phyloP scores from a whole-genome alignment of 2,797 vertebrate genomes.

The Harpagifer antarcticus region DNA sequence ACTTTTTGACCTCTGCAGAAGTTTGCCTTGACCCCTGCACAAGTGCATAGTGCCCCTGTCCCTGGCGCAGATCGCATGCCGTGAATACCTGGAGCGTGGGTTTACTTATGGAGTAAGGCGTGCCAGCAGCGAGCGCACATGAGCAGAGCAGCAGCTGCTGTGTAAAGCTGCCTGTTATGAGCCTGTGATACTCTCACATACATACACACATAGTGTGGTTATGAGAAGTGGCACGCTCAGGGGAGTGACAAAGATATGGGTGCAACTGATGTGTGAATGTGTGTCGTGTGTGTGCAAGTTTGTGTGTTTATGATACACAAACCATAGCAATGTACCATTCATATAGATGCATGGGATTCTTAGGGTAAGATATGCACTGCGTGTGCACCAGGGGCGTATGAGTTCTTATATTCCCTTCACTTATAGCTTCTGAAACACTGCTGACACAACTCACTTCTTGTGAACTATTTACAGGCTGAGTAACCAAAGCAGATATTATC shows the following conservation, averaged over 20 bases:
- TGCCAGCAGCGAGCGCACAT: constrained; percentile 59
- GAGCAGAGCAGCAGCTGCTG: constrained; percentile 73
- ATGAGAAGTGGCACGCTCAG: constrained; percentile 66
- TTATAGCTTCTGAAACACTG: constrained; percentile 43
- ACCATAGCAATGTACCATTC: constrained; percentile 47
- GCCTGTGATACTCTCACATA: constrained; percentile 70
- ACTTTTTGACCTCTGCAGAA: constrained; percentile 57
- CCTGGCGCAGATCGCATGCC: constrained; percentile 60
- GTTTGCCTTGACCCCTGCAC: constrained; percentile 69
- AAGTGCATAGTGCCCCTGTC: constrained; percentile 66
- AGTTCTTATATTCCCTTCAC: constrained; percentile 43
- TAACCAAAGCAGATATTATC: constrained; percentile 33
- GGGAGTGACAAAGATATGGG: constrained; percentile 72
- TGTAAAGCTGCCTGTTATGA: constrained; percentile 69
- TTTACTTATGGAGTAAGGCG: constrained; percentile 75
- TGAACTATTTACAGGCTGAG: constrained; percentile 24
- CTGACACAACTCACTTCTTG: constrained; percentile 37
- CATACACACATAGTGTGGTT: constrained; percentile 35
- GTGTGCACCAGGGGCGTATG: constrained; percentile 38
- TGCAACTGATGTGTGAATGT: constrained; percentile 67
- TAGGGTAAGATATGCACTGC: constrained; percentile 41
- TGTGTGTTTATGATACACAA: constrained; percentile 58
- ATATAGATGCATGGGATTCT: constrained; percentile 59
- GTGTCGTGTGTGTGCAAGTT: constrained; percentile 48
- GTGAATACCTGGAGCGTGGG: constrained; percentile 71